A percentile compares a stretch with the other conserved stretches of the same genome.
Conservation (phyloP, 2,888 invertebrate species). For the Lepidochitona cinerea region DNA sequence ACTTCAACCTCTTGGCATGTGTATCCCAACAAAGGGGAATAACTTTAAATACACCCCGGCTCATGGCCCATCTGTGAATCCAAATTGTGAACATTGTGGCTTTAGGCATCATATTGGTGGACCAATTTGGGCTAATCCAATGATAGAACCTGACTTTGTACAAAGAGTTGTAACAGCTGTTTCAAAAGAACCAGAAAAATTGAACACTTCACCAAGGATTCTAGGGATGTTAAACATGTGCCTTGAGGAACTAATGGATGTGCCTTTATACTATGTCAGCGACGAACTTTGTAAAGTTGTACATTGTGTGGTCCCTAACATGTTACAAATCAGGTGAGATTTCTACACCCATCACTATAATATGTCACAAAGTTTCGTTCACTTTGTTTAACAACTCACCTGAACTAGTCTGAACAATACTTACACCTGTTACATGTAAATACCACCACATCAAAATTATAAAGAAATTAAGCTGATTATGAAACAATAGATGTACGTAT, state of each 20-base stretch:
- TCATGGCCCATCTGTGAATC: conserved; percentile 79
- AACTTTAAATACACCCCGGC: conserved; percentile 78
- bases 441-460: background rate
- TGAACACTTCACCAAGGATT: conserved; percentile 80
- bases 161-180: conserved; percentile 75
- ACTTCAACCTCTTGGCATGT: conserved; percentile 82
- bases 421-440: background rate
- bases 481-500: too few relatives aligned
- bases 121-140: conserved; percentile 92
- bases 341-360: background rate
- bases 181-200: conserved; percentile 70
- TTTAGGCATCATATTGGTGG: conserved; percentile 86
- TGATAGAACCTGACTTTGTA: conserved; percentile 88
- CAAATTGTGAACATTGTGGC: conserved; percentile 83
- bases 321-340: conserved; percentile 75
- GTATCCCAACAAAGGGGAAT: conserved; percentile 52
- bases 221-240: conserved; percentile 81
- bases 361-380: background rate
- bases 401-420: too few relatives aligned
- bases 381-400: background rate
- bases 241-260: conserved; percentile 82
- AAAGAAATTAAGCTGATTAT: too few relatives aligned
- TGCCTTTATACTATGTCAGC: conserved; percentile 89
- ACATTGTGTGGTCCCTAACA: conserved; percentile 72
- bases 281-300: conserved; percentile 83